phyloP scores from a whole-genome alignment of 1,140 invertebrate genomes.

The Dryas iulia region DNA sequence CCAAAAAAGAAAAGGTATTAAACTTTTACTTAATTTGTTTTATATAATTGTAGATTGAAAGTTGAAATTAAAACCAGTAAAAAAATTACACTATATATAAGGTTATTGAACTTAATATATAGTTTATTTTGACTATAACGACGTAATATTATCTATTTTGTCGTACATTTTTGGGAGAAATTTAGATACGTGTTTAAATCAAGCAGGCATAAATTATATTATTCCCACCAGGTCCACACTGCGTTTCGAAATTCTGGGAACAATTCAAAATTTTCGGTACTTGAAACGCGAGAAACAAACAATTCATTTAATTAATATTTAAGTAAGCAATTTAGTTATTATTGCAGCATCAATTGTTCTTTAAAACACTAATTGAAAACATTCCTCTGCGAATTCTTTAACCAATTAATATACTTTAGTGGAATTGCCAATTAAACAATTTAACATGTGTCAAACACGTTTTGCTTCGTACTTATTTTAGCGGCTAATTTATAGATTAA shows the following conservation, averaged over 20 bases:
- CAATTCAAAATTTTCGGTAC: neutral
- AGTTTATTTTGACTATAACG: too few species aligned
- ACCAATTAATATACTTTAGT: constrained; percentile 17
- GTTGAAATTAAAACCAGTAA: neutral
- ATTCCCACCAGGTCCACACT: neutral
- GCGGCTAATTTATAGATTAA: too few species aligned
- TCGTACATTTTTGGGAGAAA: too few species aligned
- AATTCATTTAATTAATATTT: neutral
- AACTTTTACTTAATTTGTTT: neutral
- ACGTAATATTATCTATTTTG: too few species aligned
- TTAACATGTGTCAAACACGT: neutral
- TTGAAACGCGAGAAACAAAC: neutral
- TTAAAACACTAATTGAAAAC: constrained; percentile 6
- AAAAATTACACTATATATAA: too few species aligned
- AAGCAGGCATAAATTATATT: neutral
- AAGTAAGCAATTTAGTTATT: constrained; percentile 2
- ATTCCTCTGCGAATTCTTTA: constrained; percentile 12
- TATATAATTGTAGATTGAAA: too few species aligned
- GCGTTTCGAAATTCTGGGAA: neutral
- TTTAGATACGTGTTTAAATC: neutral
- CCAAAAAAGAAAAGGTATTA: constrained; percentile 88
- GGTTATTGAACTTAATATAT: too few species aligned
- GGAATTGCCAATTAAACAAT: constrained; percentile 14
- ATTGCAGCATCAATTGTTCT: neutral
- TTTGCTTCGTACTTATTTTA: neutral